Evolutionary conservation across 2,797 vertebrate species (phyloP).

Genomic region (Tokudaia muenninki): DNA sequence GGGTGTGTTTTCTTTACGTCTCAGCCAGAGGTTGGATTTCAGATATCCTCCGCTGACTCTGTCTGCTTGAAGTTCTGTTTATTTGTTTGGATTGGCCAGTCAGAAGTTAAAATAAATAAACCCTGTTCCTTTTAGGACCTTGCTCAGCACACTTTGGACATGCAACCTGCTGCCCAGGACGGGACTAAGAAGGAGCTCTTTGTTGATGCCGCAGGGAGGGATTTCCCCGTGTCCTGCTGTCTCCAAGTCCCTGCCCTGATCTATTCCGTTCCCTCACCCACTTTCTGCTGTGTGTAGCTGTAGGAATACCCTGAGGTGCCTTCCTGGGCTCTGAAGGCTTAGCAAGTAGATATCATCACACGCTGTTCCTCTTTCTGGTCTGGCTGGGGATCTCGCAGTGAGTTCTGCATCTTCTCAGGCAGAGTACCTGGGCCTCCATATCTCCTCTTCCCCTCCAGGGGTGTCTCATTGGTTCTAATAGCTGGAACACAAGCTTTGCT

Average conservation of each 20-base stretch:
- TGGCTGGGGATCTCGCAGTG: accelerated
- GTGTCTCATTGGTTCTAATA: accelerated
- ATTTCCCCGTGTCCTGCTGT: neutral
- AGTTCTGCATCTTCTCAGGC: neutral
- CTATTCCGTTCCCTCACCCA: neutral
- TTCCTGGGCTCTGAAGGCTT: accelerated
- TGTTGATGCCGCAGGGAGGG: neutral
- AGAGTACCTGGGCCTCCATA: accelerated
- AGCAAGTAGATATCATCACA: accelerated
- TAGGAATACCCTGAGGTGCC: neutral
- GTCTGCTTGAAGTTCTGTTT: constrained; percentile 55
- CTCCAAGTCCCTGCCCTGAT: neutral
- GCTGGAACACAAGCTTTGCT: accelerated
- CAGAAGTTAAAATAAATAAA: constrained; percentile 50
- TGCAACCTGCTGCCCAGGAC: neutral
- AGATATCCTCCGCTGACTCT: constrained; percentile 41
- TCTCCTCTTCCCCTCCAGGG: accelerated
- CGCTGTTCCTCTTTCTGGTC: accelerated
- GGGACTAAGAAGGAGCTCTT: neutral
- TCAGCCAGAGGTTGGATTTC: constrained; percentile 69
- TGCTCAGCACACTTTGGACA: neutral
- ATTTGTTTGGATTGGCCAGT: constrained; percentile 74
- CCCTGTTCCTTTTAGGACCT: neutral
- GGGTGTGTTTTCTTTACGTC: constrained; percentile 39
- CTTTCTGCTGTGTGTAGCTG: neutral